Conservation (phyloP, 2,888 invertebrate genomes). For the Hirudinaria manillensis region DNA sequence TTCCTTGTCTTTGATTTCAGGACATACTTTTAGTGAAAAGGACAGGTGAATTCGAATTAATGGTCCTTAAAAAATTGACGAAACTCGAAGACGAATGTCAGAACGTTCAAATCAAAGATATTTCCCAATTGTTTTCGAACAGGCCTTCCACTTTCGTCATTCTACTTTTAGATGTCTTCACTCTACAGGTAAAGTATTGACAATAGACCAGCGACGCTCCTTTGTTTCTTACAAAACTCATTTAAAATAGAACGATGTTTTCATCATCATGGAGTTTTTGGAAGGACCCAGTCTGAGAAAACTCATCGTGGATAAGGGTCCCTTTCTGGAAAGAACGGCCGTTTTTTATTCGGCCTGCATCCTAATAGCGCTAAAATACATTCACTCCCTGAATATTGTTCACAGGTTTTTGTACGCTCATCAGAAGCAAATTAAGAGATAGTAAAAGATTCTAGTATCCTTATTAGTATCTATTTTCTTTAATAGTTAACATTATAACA, state of each 20-base stretch:
- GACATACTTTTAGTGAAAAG: not conserved
- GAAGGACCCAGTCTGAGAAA: not conserved
- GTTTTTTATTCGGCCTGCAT: conserved; percentile 25
- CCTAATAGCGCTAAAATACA: conserved; percentile 12
- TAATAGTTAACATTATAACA: no score
- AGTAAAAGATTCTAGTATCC: not conserved
- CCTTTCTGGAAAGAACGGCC: not conserved
- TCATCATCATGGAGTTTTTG: not conserved
- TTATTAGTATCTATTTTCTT: no score
- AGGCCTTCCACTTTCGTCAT: not conserved
- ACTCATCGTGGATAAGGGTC: not conserved
- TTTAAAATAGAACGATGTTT: not conserved
- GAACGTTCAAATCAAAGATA: not conserved
- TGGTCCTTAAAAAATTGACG: not conserved
- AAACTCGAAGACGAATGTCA: not conserved
- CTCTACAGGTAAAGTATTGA: no score
- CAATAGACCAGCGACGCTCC: no score
- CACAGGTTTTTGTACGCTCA: conserved; percentile 5
- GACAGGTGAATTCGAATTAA: not conserved
- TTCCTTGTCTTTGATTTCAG: not conserved
- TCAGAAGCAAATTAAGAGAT: not conserved
- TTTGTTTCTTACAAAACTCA: no score
- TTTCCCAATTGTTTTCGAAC: not conserved
- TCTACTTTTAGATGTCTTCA: not conserved
- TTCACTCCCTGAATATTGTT: conserved; percentile 21